phyloP scores from a whole-genome alignment of 2,113 vertebrate species.

The Solea senegalensis region DNA sequence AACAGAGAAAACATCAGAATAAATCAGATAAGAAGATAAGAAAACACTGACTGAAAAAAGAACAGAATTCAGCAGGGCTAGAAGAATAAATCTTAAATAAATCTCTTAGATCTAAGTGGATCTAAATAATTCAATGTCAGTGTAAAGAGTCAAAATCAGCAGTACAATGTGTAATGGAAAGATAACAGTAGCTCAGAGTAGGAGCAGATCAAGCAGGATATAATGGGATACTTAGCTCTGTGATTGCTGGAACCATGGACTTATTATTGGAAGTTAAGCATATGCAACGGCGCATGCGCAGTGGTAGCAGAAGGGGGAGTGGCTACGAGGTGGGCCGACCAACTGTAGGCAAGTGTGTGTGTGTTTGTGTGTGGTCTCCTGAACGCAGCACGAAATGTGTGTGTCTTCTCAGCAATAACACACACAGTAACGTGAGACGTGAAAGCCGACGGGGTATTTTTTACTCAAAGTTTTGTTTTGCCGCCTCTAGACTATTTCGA shows the following conservation, averaged over 20 bases:
- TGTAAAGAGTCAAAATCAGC: too few species aligned
- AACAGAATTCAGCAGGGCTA: too few species aligned
- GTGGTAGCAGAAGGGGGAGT: constrained; percentile 38
- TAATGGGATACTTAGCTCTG: neutral
- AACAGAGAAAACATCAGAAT: too few species aligned
- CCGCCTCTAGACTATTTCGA: constrained; percentile 26
- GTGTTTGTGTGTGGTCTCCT: constrained; percentile 51
- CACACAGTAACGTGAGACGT: constrained; percentile 55
- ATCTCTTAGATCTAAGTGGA: too few species aligned
- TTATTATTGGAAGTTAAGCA: neutral
- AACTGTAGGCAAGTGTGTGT: constrained; percentile 53
- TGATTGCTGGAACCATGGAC: neutral
- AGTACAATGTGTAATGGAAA: too few species aligned
- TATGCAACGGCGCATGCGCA: constrained; percentile 55
- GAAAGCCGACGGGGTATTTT: constrained; percentile 39
- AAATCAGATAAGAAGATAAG: too few species aligned
- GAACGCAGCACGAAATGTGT: constrained; percentile 62
- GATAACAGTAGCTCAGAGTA: too few species aligned
- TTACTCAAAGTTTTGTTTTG: constrained; percentile 52
- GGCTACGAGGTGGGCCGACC: constrained; percentile 56
- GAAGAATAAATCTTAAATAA: too few species aligned
- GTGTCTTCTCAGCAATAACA: constrained; percentile 59
- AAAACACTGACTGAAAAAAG: too few species aligned
- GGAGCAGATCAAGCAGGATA: neutral
- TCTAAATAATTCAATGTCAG: too few species aligned